phyloP scores from a whole-genome alignment of 1,140 invertebrate genomes.

The Pogonus chalceus region DNA sequence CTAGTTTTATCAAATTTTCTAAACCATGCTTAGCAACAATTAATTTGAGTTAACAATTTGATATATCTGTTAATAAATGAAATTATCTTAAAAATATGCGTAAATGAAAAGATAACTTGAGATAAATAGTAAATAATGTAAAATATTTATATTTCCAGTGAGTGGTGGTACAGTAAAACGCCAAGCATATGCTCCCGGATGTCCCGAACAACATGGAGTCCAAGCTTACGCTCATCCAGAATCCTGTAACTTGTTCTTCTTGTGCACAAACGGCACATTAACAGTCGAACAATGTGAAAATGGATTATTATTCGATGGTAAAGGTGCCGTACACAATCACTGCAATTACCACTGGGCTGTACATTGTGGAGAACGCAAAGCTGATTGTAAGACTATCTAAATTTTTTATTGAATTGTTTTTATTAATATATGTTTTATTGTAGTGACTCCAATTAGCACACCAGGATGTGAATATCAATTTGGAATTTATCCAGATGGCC shows the following conservation, averaged over 20 bases:
- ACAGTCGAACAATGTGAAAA: constrained; percentile 86
- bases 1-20: no score
- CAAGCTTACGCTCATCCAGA: constrained; percentile 77
- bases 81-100: no score
- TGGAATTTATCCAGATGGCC: constrained; percentile 71
- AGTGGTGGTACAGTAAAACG: constrained; percentile 27
- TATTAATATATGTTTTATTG: constrained; percentile 20
- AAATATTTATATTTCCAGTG: no score
- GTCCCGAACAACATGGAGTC: constrained; percentile 58
- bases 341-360: constrained; percentile 92
- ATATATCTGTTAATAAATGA: no score
- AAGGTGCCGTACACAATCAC: constrained; percentile 77
- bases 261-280: constrained; percentile 82
- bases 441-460: constrained; percentile 65
- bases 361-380: constrained; percentile 73
- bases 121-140: no score
- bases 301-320: constrained; percentile 81
- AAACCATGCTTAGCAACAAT: no score
- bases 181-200: constrained; percentile 38
- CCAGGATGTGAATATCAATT: constrained; percentile 82
- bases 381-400: constrained; percentile 56
- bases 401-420: no score
- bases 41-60: no score
- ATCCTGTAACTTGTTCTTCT: constrained; percentile 76
- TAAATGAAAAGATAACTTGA: no score